Percentiles rank a stretch among this genome's conserved stretches.
Evolutionary conservation across 2,113 vertebrate species (phyloP).

Genomic region (Cyanoderma ruficeps): DNA sequence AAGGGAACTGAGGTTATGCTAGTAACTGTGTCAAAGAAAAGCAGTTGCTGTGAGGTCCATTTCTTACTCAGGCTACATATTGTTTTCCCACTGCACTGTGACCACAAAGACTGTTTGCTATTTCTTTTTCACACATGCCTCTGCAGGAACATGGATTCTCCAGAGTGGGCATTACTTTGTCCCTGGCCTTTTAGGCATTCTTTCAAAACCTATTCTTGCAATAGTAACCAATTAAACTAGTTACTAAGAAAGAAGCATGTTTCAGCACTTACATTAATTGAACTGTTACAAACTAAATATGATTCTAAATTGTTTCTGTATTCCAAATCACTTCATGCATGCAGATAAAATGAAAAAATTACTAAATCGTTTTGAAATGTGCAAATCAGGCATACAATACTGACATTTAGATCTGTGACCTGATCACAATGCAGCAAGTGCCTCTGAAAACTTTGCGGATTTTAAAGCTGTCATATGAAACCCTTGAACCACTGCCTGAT

Average conservation of each 20-base stretch:
- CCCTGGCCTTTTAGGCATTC: constrained; percentile 58
- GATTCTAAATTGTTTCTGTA: constrained; percentile 76
- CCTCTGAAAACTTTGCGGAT: constrained; percentile 51
- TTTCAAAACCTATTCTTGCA: constrained; percentile 67
- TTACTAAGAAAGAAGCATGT: constrained; percentile 74
- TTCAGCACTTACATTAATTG: constrained; percentile 79
- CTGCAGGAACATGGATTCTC: constrained; percentile 41
- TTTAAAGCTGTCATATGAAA: constrained; percentile 66
- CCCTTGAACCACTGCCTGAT: constrained; percentile 68
- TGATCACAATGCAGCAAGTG: constrained; percentile 65
- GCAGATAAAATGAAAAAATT: constrained; percentile 75
- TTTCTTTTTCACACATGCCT: constrained; percentile 40
- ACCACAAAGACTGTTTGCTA: constrained; percentile 7
- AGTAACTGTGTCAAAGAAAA: constrained; percentile 29
- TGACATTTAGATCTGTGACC: constrained; percentile 77
- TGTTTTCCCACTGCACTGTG: neutral
- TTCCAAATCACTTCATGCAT: constrained; percentile 72
- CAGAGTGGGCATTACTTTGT: constrained; percentile 31
- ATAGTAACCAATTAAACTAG: constrained; percentile 76
- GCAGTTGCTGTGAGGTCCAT: neutral
- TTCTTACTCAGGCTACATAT: neutral
- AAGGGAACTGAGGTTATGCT: constrained; percentile 2
- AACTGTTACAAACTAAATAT: constrained; percentile 80
- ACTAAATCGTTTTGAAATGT: constrained; percentile 72
- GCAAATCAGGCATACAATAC: constrained; percentile 64